Evolutionary conservation across 1,140 invertebrate species (phyloP), one percentile per base, ranked within the genome.

Genomic region (Drosophila parvula): DNA sequence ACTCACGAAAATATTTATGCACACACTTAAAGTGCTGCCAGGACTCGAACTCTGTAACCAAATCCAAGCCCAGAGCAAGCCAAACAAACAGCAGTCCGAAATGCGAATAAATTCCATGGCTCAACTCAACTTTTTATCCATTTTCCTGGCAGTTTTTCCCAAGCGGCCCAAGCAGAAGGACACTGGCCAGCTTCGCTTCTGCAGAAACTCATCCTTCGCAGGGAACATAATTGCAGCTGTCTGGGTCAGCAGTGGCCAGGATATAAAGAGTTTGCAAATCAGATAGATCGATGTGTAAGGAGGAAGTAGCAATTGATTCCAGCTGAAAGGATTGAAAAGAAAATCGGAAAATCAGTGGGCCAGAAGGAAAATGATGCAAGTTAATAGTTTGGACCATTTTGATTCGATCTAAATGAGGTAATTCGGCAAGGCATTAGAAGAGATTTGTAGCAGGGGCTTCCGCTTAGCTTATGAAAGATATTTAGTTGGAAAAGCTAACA

Each of bases 1-100:
- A 75, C 74, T 63, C 76, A 81, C 50, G 38, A 77, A 71, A 75
- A 86, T 63, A 82, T 82, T 71, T 64, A 79, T 64, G 48, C 74
- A 76, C 73, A 76, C 74, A 58, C 51, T 71, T 71, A 43, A 59
- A 71, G 32, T 50, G 65, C 68, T 59, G 8, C 65, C 51, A 58
- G 47, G 6, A 30, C 36, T 40, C 28, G n/a, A 34, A 36, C 51
- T 36, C 8, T 11, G 32, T 32, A 34, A 41, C 55, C 38, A 62
- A 45, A 65, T 30, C 55, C 38, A 45, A 45, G 61, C 32, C 63
- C 57, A n/a, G 43, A 43, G 22, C 63, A 65, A 63, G 57, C 47
- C 63, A 48, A 60, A 71, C 51, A 71, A 58, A 70, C 41, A 70
- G 28, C 68, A 70, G 43, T 41, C 48, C 50, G n/a, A 71, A 58